A percentile compares a stretch with the other conserved stretches of the same genome.
phyloP scores from a whole-genome alignment of 1,140 invertebrate genomes.

The Drosophila nikananu region DNA sequence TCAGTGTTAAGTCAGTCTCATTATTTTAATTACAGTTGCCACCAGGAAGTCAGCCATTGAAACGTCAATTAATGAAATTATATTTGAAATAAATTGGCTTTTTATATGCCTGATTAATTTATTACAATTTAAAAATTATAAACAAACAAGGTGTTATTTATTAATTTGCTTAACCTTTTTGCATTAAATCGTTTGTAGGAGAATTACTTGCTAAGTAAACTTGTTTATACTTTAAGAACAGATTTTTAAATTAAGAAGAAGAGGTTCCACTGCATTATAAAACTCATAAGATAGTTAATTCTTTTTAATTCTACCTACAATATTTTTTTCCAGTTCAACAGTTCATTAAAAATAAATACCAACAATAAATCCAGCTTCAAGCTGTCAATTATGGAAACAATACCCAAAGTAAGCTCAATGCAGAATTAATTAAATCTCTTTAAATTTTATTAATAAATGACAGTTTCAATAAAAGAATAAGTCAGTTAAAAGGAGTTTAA shows the following conservation, averaged over 20 bases:
- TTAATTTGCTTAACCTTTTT: not conserved
- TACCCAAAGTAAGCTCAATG: not conserved
- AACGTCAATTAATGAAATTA: not conserved
- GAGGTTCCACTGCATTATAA: no score
- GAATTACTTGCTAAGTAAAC: not conserved
- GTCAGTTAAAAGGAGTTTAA: not conserved
- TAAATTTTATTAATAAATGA: rapidly evolving
- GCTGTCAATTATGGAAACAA: not conserved
- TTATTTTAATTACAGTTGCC: not conserved
- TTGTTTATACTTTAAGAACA: no score
- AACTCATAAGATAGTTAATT: not conserved
- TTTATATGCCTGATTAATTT: not conserved
- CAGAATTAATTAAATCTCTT: not conserved
- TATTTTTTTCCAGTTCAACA: not conserved
- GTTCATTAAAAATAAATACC: not conserved
- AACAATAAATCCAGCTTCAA: not conserved
- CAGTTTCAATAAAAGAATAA: not conserved
- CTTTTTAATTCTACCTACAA: not conserved
- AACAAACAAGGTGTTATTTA: not conserved
- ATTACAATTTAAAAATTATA: not conserved
- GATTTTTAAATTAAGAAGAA: no score
- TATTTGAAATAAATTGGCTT: not conserved
- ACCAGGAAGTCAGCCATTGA: not conserved
- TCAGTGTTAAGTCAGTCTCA: not conserved
- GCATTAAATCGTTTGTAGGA: not conserved